These are phyloP conservation scores for Thalassophryne amazonica DNA, from an alignment of 2,797 vertebrate species.

Conservation along the genomic window DNA sequence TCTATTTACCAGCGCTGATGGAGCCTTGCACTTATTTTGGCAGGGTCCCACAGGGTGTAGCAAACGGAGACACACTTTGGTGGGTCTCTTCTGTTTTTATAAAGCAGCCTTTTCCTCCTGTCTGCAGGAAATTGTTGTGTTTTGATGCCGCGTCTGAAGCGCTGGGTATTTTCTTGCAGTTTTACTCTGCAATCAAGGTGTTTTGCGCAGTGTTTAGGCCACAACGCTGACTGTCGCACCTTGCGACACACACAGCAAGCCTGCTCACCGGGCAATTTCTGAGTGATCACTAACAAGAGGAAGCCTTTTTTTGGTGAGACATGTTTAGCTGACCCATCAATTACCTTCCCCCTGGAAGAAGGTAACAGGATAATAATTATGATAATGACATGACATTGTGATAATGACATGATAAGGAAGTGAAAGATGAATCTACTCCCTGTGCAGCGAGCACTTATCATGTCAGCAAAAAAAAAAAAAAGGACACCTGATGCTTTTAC, in stretches of 20 bases:
- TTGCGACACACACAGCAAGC: constrained; percentile 35
- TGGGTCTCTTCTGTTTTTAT: constrained; percentile 32
- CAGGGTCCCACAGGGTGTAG: constrained; percentile 45
- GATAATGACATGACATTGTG: constrained; percentile 67
- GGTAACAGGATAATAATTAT: constrained; percentile 68
- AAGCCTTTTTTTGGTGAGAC: constrained; percentile 44
- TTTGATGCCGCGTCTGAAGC: constrained; percentile 33
- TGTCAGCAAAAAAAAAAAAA: constrained; percentile 50
- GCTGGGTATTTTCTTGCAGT: constrained; percentile 21
- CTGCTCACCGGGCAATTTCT: constrained; percentile 43
- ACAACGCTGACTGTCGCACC: constrained; percentile 49
- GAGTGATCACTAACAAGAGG: constrained; percentile 58
- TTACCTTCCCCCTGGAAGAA: constrained; percentile 59
- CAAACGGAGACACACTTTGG: constrained; percentile 29
- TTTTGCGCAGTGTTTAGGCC: too few relatives aligned
- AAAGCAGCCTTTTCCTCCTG: background rate
- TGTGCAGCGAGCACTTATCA: constrained; percentile 34
- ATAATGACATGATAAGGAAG: constrained; percentile 69
- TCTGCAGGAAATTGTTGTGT: constrained; percentile 34
- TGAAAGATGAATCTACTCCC: constrained; percentile 49
- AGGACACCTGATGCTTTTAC: constrained; percentile 39
- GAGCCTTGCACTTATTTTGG: constrained; percentile 43
- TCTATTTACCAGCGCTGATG: constrained; percentile 60
- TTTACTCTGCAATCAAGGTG: constrained; percentile 31
- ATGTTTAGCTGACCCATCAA: constrained; percentile 70